Conservation (phyloP, 2,113 vertebrate species). For the Suncus etruscus region DNA sequence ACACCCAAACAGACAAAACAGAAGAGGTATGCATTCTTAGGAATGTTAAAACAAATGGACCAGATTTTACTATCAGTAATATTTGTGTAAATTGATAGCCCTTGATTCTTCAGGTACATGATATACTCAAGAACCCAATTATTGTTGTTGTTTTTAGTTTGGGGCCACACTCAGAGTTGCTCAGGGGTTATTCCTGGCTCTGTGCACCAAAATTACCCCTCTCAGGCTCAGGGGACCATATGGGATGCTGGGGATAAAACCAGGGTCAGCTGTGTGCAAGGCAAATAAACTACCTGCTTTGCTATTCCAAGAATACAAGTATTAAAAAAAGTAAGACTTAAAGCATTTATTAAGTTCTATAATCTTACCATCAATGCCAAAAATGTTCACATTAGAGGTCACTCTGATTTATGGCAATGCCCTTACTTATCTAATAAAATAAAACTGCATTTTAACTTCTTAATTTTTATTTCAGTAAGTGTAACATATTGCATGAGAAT, state of each 20-base stretch:
- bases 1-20: background rate
- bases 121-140: background rate
- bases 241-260: too few relatives aligned
- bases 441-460: background rate
- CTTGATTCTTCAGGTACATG: background rate
- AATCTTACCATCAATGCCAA: background rate
- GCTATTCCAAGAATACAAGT: background rate
- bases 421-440: slow-evolving; percentile 24
- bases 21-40: too few relatives aligned
- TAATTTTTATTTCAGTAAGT: slow-evolving; percentile 43
- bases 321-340: background rate
- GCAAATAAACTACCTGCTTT: too few relatives aligned
- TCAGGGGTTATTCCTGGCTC: too few relatives aligned
- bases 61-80: background rate
- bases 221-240: too few relatives aligned
- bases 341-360: background rate
- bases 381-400: background rate
- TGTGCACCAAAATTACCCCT: too few relatives aligned
- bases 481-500: background rate
- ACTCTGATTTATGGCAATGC: background rate
- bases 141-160: too few relatives aligned
- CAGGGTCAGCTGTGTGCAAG: too few relatives aligned
- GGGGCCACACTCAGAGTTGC: too few relatives aligned
- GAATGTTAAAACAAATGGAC: background rate
- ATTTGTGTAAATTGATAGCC: background rate